These are phyloP conservation scores for Albula goreensis DNA, from an alignment of 2,113 vertebrate species.

Conservation along the genomic window DNA sequence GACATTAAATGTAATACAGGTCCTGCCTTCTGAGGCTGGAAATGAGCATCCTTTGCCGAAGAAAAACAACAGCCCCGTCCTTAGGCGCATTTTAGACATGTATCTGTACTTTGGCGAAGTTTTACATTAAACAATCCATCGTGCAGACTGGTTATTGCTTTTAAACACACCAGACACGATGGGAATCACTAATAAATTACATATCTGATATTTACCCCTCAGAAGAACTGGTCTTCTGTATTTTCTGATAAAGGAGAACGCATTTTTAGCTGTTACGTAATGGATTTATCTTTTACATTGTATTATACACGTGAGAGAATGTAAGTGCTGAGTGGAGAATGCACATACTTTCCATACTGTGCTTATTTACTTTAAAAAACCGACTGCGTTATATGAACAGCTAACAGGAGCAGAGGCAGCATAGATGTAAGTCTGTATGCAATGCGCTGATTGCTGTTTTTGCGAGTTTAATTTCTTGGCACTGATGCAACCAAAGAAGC, in stretches of 20 bases:
- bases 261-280: neutral
- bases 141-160: too few species aligned
- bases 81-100: neutral
- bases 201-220: neutral
- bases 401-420: neutral
- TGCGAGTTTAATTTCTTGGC: neutral
- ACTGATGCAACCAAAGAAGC: neutral
- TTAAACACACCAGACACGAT: neutral
- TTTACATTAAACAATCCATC: neutral
- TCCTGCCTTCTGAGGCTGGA: neutral
- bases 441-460: neutral
- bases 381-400: neutral
- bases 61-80: neutral
- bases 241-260: neutral
- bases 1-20: neutral
- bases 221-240: neutral
- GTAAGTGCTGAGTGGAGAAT: neutral
- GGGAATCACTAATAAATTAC: neutral
- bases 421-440: neutral
- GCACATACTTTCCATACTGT: neutral
- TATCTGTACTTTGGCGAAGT: neutral
- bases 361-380: neutral
- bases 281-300: neutral
- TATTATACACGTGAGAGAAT: neutral
- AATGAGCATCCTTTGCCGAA: neutral